Base-by-base conservation (phyloP, 2,797 vertebrate species). In the Ibycter americanus region DNA sequence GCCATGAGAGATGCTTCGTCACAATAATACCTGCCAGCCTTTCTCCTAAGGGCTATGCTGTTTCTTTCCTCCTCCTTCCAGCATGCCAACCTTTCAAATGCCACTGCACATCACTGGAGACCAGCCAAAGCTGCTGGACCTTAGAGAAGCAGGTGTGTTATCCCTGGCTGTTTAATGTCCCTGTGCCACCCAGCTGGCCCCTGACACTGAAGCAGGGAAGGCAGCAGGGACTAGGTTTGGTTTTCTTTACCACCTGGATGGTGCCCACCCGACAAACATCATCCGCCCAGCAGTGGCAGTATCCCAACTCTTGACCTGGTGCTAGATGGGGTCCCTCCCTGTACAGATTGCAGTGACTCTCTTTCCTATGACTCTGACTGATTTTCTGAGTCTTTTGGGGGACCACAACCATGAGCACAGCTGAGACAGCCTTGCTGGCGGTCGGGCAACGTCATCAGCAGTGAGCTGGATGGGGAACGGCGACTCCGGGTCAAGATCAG, bases 1-100 rank as follows among this genome's bases (percentile, higher is more conserved):
- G 47, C 42, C 49, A 40, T 19, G 58, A 68, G 29, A 47, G 23
- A 89, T 27, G 26, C 8, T 68, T 79, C 51, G 46, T 52, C 77
- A 79, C 27, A 89, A 17, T 52, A 95, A 88, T 22, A 93, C 78
- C 74, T 87, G 36, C 15, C 51, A 95, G 34, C 11, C 21, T 83
- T 90, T 82, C 42, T 87, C 18, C 26, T 61, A 42, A 82, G 59
- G 5, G 61, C 46, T 68, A 11, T 32, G 54, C 3, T 42, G 14
- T 82, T 87, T 68, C 38, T 68, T 84, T 79, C 23, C 19, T 66
- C 38, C 54, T 89, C 42, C 14, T 63, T 59, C 14, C 20, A 67
- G 15, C n/a, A 44, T 4, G 1, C 4, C 47, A 63, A 56, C 16
- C 4, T 86, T 86, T 78, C 44, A 78, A 78, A 71, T 46, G n/a